Base-by-base conservation (phyloP, 2,888 invertebrate genomes). In the Subacronicta megacephala region DNA sequence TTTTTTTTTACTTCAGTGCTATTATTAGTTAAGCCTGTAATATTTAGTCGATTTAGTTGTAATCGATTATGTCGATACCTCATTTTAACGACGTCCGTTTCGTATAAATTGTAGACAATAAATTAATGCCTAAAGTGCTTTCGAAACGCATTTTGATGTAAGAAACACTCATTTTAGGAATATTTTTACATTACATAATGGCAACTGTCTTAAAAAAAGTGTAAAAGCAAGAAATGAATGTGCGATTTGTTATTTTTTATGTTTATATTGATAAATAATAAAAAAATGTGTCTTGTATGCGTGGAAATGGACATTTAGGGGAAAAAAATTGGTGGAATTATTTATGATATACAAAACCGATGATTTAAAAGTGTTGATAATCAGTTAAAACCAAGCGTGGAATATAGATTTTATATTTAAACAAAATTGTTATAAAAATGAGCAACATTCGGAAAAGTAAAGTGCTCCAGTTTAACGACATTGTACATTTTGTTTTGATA, bases 231-330 rank as follows among this genome's bases (percentile, higher is more conserved):
- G 65, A 82, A 83, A 82, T 75, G 81, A 80, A 83, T 85, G 88
- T 86, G 88, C 84, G 84, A 81, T 82, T 84, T 84, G 87, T 89
- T 90, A 89, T 90, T 92, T 92, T 92, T 92, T 92, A 92, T 90
- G 92, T 92, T 92, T 92, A 88, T 92, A 92, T 87, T 84, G 78
- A 87, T 82, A 78, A 80, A 82, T 78, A 80, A 77, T 13, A 63
- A 63, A 77, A 76, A 81, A 85, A 80, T 82, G 84, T 84, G 76
- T 77, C 76, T 80, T 61, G 77, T 75, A 81, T 82, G 84, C 75
- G 82, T 81, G 83, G 64, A 78, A 78, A 77, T 81, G 81, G 78
- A 82, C 72, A 78, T 80, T 77, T 77, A 80, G 75, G 77, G 26
- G 77, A 78, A 62, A 65, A 80, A 79, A 80, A 76, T 80, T 84